Evolutionary conservation across 2,797 vertebrate species (phyloP).

Genomic region (Sebastes oblongus): DNA sequence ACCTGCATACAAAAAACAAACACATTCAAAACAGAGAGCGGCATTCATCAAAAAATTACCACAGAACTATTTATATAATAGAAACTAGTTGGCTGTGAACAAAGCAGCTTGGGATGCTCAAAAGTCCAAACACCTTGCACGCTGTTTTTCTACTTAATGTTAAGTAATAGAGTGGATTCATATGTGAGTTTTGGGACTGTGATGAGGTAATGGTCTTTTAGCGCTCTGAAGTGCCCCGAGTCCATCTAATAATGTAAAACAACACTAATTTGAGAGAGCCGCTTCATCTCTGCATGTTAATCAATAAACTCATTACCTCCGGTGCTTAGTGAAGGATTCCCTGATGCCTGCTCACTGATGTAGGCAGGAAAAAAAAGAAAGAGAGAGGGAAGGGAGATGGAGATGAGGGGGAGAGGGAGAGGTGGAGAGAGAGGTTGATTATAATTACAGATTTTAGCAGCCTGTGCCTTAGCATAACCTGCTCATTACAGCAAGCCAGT

Average conservation of each 20-base stretch:
- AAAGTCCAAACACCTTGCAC: constrained; percentile 18
- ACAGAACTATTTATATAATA: neutral
- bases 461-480: constrained; percentile 84
- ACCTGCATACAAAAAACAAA: constrained; percentile 69
- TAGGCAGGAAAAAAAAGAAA: constrained; percentile 50
- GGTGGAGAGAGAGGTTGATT: constrained; percentile 80
- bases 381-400: constrained; percentile 44
- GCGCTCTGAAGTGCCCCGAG: constrained; percentile 59
- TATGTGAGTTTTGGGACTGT: constrained; percentile 56
- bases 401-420: constrained; percentile 57
- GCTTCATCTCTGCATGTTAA: constrained; percentile 79
- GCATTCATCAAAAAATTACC: constrained; percentile 31
- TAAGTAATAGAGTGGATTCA: constrained; percentile 42
- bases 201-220: constrained; percentile 64
- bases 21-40: constrained; percentile 38
- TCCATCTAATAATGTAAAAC: constrained; percentile 80
- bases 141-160: constrained; percentile 5
- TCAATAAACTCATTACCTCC: constrained; percentile 81
- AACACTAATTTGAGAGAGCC: constrained; percentile 75
- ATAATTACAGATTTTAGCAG: constrained; percentile 87
- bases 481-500: constrained; percentile 81
- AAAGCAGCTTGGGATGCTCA: neutral
- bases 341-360: constrained; percentile 73
- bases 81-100: neutral
- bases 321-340: constrained; percentile 79